Conservation (phyloP, 2,113 vertebrate species). For the Lophotis ruficrista region DNA sequence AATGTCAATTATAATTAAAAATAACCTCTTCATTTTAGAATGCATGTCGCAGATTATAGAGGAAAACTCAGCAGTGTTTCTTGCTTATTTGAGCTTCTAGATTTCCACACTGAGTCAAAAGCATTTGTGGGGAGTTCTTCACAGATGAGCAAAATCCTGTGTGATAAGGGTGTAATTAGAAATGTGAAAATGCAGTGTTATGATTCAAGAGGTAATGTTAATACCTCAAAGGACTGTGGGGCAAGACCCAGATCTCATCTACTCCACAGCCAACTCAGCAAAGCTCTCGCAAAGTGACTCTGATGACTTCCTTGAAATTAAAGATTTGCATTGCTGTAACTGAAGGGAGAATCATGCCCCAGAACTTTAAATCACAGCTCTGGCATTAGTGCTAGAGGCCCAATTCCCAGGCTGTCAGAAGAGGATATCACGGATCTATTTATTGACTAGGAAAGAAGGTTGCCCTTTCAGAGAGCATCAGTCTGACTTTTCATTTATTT, state of each 20-base stretch:
- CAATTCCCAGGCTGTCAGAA: slow-evolving; percentile 19
- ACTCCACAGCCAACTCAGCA: background rate
- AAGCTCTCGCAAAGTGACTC: background rate
- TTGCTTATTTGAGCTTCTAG: background rate
- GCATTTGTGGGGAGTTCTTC: background rate
- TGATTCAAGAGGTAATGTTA: background rate
- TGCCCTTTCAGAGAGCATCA: slow-evolving; percentile 3
- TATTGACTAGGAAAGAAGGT: slow-evolving; percentile 36
- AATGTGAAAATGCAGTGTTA: background rate
- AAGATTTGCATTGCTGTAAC: background rate
- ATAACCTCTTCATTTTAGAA: slow-evolving; percentile 1
- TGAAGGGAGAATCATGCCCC: background rate
- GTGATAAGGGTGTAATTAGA: background rate
- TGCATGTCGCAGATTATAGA: background rate
- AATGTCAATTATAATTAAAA: slow-evolving; percentile 28
- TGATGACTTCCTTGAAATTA: slow-evolving; percentile 13
- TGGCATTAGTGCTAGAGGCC: background rate
- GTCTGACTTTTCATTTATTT: slow-evolving; percentile 7
- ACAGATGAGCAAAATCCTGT: background rate
- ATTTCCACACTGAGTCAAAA: background rate
- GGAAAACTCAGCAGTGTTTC: background rate
- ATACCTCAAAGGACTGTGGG: background rate
- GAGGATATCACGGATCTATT: slow-evolving; percentile 24
- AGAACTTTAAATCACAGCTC: slow-evolving; percentile 14
- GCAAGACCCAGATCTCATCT: background rate